Conservation (phyloP, 2,797 vertebrate genomes). For the Coilia nasus region DNA sequence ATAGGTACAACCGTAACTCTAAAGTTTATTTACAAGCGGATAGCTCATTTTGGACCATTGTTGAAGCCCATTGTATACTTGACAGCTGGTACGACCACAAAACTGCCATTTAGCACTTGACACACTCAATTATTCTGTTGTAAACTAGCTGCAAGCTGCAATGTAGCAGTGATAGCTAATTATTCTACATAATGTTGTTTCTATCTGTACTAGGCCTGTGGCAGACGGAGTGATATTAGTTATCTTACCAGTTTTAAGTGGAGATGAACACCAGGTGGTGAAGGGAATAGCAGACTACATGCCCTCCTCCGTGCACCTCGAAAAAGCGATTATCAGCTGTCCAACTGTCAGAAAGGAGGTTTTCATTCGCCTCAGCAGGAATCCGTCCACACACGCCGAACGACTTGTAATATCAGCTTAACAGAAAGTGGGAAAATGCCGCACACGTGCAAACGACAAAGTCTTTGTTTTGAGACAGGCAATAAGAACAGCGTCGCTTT, state of each 20-base stretch:
- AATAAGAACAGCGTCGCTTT: not conserved
- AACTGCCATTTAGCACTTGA: not conserved
- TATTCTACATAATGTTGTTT: not conserved
- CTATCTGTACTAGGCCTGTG: too few species aligned
- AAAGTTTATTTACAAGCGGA: not conserved
- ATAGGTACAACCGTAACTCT: not conserved
- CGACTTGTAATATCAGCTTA: not conserved
- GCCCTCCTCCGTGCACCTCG: not conserved
- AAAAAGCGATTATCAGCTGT: conserved; percentile 6
- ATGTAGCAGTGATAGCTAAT: not conserved
- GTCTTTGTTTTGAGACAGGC: conserved; percentile 29
- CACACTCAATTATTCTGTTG: not conserved
- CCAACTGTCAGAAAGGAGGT: conserved; percentile 4
- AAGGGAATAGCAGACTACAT: not conserved
- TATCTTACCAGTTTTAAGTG: conserved; percentile 9
- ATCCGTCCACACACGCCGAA: not conserved
- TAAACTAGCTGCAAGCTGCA: not conserved
- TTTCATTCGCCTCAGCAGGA: not conserved
- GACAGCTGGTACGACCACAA: not conserved
- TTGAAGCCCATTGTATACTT: not conserved
- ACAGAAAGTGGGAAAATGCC: not conserved
- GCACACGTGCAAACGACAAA: conserved; percentile 24
- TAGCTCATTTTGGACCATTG: not conserved
- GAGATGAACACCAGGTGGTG: not conserved
- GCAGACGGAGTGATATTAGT: not conserved